Base-by-base conservation (phyloP, 2,888 invertebrate species). In the Helleia helle region DNA sequence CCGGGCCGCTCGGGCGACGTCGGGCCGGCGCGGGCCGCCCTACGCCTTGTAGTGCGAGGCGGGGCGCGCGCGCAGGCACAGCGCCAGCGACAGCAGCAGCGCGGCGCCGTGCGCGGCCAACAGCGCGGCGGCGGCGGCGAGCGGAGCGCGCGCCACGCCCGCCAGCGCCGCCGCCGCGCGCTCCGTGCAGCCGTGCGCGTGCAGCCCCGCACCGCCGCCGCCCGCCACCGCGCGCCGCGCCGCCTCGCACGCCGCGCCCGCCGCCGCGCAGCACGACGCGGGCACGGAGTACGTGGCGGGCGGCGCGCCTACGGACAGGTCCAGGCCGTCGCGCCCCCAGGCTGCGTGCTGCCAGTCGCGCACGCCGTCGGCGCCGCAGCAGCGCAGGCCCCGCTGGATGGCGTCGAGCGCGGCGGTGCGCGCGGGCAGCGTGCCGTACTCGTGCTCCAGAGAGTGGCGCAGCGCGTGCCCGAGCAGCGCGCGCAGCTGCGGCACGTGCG, bases 291-390 rank as follows among this genome's bases (percentile, higher is more conserved):
- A 79, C 61, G 62, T 58, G 27, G 56, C 49, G 47, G 62, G 27
- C 41, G 70, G 60, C 51, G 80, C 81, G 41, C 60, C 53, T 51
- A 80, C 71, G 24, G 72, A 71, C 44, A 80, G 67, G 60, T 79
- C 77, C 6, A 79, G 68, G 41, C 66, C 48, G 30, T 13, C 52
- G 36, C 25, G 39, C 26, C 30, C 59, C 76, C 76, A 79, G 39
- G 49, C 59, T 27, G 79, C 68, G 47, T 52, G 55, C 63, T 72
- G 79, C 98, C 97, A 98, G 84, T 98, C 97, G 74, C 95, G 93
- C 49, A 93, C 93, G n/a, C 93, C 92, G 65, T 93, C 93, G 52
- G 96, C 95, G 38, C 98, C 98, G 80, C 97, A 98, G 70, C 97
- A 98, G 70, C 93, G 91, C 70, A 95, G 79, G 2, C 29, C 29